Percentiles rank a stretch among this genome's conserved stretches.
phyloP scores from a whole-genome alignment of 2,113 vertebrate species.

The Ia io region DNA sequence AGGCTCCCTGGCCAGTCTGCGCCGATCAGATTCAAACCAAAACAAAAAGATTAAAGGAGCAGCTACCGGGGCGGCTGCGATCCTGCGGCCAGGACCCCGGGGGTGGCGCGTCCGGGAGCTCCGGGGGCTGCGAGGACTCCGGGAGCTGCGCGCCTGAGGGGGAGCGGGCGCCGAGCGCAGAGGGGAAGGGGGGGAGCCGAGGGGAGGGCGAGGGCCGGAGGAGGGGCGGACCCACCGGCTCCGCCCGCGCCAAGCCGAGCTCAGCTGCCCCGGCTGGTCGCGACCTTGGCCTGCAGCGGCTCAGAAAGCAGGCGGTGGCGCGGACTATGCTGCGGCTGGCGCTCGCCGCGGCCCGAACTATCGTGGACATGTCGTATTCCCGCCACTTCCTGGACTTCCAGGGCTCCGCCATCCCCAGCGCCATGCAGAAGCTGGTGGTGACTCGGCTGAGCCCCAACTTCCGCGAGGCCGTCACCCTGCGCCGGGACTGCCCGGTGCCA shows the following conservation, averaged over 20 bases:
- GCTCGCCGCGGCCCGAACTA: constrained; percentile 77
- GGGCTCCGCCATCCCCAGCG: constrained; percentile 90
- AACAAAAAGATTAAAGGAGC: constrained; percentile 72
- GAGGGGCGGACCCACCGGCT: constrained; percentile 65
- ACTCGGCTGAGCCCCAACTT: constrained; percentile 91
- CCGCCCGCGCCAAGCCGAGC: not conserved
- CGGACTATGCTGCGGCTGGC: constrained; percentile 45
- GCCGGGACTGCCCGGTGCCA: constrained; percentile 85
- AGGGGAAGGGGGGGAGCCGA: not conserved
- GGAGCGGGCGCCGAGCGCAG: not conserved
- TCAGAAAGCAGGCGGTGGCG: constrained; percentile 61
- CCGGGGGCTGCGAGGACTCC: not conserved
- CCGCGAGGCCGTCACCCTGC: constrained; percentile 88
- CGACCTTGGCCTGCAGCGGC: constrained; percentile 78
- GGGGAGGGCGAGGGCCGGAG: constrained; percentile 64
- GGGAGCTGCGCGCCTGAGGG: not conserved
- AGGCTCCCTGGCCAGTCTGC: constrained; percentile 56
- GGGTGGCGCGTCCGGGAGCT: constrained; percentile 75
- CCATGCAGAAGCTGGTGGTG: constrained; percentile 92
- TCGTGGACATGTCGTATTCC: constrained; percentile 94
- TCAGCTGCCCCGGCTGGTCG: constrained; percentile 20
- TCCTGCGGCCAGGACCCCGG: constrained; percentile 73
- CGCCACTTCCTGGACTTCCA: constrained; percentile 95
- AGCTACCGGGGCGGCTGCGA: not conserved
- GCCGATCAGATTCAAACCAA: constrained; percentile 69